Evolutionary conservation across 1,140 invertebrate genomes (phyloP).

Genomic region (Rhagoletis zephyria): DNA sequence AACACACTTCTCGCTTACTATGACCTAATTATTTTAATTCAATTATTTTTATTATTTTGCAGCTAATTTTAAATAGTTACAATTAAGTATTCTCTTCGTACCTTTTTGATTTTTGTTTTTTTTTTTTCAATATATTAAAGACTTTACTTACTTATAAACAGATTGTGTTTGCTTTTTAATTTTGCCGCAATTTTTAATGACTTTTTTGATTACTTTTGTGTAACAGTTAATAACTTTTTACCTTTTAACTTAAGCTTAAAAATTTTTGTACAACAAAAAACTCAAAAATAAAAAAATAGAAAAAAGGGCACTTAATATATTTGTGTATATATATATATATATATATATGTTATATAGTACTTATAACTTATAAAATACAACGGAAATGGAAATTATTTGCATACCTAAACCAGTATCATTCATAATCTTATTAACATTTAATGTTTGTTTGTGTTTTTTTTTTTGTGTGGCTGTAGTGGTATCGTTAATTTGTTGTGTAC

Average conservation of each 20-base stretch:
- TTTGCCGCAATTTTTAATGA: conserved; percentile 8
- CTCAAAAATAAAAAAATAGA: neutral
- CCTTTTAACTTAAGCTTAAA: neutral
- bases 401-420: conserved; percentile 47
- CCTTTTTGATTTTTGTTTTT: neutral
- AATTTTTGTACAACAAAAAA: conserved; percentile 34
- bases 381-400: neutral
- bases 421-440: conserved; percentile 22
- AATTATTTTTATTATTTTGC: conserved; percentile 45
- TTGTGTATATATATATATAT: neutral
- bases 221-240: conserved; percentile 12
- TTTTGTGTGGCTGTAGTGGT: neutral
- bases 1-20: conserved; percentile 33
- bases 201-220: conserved; percentile 14
- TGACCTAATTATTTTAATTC: conserved; percentile 25
- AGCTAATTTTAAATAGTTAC: neutral
- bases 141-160: neutral
- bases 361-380: neutral
- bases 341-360: neutral
- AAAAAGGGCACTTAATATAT: conserved; percentile 9
- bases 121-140: neutral
- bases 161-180: neutral
- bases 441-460: neutral
- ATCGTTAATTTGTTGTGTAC: conserved; percentile 19
- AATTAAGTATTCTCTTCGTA: conserved; percentile 23